Evolutionary conservation across 2,113 vertebrate genomes (phyloP).

Genomic region (Polyodon spathula): DNA sequence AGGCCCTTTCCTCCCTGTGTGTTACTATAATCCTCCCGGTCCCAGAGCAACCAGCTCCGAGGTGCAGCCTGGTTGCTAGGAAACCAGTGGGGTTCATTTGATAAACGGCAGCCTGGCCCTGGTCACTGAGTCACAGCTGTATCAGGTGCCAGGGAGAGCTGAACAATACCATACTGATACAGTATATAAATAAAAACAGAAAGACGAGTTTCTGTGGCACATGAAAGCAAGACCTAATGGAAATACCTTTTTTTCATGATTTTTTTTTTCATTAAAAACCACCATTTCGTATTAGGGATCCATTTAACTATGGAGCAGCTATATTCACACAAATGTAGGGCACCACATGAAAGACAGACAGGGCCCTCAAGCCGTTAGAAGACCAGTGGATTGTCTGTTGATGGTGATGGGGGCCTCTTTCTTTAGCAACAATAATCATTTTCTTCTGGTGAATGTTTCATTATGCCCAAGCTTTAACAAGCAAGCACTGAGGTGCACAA

Average conservation of each 20-base stretch:
- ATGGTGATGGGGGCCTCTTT: neutral
- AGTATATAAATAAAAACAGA: no score
- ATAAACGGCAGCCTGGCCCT: constrained; percentile 38
- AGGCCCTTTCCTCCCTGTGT: constrained; percentile 4
- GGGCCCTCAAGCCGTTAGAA: neutral
- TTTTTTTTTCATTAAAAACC: no score
- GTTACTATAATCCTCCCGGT: constrained; percentile 39
- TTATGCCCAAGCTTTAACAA: no score
- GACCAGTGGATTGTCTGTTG: constrained; percentile 2
- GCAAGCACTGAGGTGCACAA: no score
- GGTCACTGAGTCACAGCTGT: no score
- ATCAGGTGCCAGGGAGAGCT: neutral
- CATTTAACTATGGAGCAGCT: neutral
- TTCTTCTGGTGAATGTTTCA: no score
- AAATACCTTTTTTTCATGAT: no score
- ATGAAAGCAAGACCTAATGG: no score
- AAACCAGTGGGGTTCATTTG: constrained; percentile 48
- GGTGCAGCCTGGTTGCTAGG: constrained; percentile 56
- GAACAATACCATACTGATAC: neutral
- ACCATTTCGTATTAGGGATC: neutral
- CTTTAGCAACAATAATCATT: neutral
- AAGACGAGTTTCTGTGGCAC: no score
- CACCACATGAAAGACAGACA: neutral
- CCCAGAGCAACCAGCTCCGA: constrained; percentile 56
- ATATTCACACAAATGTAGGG: neutral